These are phyloP conservation scores for Limosa lapponica DNA, from an alignment of 2,797 vertebrate genomes.

Conservation along the genomic window DNA sequence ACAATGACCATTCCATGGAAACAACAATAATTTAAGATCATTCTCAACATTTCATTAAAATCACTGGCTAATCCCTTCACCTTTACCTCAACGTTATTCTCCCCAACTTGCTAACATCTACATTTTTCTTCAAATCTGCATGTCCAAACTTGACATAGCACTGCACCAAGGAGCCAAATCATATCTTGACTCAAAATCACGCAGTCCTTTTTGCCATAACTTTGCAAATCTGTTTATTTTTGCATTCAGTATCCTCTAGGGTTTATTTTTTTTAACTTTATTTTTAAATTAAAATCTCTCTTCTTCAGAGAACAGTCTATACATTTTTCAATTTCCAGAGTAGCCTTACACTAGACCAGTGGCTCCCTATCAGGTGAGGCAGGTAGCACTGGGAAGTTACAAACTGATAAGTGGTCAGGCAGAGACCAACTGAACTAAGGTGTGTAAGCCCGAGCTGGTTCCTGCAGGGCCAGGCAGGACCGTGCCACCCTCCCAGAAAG, in stretches of 20 bases:
- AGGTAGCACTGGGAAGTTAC: neutral
- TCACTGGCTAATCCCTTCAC: neutral
- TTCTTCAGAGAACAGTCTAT: neutral
- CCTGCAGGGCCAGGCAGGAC: neutral
- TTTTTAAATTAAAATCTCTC: neutral
- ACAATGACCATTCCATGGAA: neutral
- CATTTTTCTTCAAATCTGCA: neutral
- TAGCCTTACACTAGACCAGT: neutral
- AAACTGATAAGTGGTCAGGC: neutral
- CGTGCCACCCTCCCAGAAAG: rapidly evolving
- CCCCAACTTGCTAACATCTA: neutral
- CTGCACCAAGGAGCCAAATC: neutral
- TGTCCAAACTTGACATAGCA: neutral
- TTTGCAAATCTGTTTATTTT: neutral
- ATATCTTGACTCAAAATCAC: neutral
- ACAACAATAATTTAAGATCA: neutral
- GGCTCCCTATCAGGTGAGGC: neutral
- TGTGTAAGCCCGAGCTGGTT: neutral
- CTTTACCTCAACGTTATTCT: neutral
- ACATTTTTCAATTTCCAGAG: neutral
- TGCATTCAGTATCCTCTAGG: too few relatives aligned
- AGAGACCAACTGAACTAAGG: neutral
- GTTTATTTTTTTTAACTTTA: neutral
- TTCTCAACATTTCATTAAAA: neutral
- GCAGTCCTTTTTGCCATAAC: neutral